Percentiles rank a stretch among this genome's conserved stretches.
These are phyloP conservation scores for Acipenser ruthenus DNA, from an alignment of 2,797 vertebrate species.

Conservation along the genomic window DNA sequence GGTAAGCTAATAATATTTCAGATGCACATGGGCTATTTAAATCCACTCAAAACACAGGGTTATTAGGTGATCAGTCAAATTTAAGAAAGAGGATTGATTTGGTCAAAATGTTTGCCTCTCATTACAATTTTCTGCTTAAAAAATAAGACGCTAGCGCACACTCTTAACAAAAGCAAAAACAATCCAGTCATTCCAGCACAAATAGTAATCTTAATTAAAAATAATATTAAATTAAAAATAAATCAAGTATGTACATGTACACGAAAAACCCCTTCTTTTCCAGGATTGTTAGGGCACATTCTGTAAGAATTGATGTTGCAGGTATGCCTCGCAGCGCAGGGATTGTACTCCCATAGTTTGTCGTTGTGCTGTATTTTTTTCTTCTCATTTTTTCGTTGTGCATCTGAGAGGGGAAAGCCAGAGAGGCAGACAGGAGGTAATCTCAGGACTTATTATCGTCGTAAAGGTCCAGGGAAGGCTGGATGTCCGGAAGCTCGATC, in stretches of 20 bases:
- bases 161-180: too few species aligned
- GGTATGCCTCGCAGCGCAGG: slow-evolving; percentile 16
- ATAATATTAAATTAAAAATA: too few species aligned
- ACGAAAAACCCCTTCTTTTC: too few species aligned
- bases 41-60: slow-evolving; percentile 17
- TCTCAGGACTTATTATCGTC: slow-evolving; percentile 94
- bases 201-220: too few species aligned
- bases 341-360: slow-evolving; percentile 12
- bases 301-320: slow-evolving; percentile 23
- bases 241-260: too few species aligned
- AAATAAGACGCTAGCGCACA: too few species aligned
- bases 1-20: slow-evolving; percentile 24
- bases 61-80: slow-evolving; percentile 17
- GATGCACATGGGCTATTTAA: slow-evolving; percentile 20
- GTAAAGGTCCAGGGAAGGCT: slow-evolving; percentile 82
- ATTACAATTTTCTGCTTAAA: too few species aligned
- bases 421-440: slow-evolving; percentile 23
- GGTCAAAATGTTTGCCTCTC: too few species aligned
- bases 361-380: slow-evolving; percentile 16
- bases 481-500: slow-evolving; percentile 82
- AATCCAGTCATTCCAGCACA: too few species aligned
- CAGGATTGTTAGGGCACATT: slow-evolving; percentile 12
- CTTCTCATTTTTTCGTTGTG: slow-evolving; percentile 1
- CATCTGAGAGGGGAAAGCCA: slow-evolving; percentile 10
- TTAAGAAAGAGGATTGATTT: slow-evolving; percentile 12